Conservation (phyloP, 2,797 vertebrate genomes). For the Urocyon cinereoargenteus region DNA sequence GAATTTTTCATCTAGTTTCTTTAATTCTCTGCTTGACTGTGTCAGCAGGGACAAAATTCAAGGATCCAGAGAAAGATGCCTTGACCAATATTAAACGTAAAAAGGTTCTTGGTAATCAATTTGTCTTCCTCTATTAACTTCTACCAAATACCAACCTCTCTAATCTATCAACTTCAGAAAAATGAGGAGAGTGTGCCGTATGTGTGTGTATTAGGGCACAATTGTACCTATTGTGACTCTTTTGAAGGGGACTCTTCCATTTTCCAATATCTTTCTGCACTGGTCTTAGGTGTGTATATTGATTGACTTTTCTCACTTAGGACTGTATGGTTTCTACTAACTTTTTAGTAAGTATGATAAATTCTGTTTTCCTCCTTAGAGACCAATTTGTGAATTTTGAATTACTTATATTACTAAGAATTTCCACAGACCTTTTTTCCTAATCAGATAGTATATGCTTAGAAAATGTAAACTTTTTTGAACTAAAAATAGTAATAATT, state of each 20-base stretch:
- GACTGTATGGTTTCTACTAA: background rate
- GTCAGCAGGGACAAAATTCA: background rate
- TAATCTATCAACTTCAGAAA: background rate
- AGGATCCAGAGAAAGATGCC: background rate
- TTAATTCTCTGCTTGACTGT: background rate
- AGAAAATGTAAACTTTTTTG: background rate
- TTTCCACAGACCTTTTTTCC: background rate
- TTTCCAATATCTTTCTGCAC: background rate
- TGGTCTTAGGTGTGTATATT: background rate
- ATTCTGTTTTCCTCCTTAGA: background rate
- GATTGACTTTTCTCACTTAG: background rate
- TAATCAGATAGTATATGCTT: background rate
- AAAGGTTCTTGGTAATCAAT: background rate
- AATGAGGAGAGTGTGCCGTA: fast-evolving
- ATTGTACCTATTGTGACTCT: background rate
- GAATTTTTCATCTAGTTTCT: background rate
- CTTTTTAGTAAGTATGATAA: background rate
- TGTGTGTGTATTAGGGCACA: background rate
- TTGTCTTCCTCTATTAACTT: background rate
- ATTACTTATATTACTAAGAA: background rate
- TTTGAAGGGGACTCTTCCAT: background rate
- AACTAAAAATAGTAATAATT: background rate
- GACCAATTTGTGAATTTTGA: background rate
- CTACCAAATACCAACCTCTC: too few relatives aligned
- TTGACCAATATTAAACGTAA: background rate